Evolutionary conservation across 2,113 vertebrate genomes (phyloP), one percentile per base, ranked within the genome.

Genomic region (Piliocolobus tephrosceles): DNA sequence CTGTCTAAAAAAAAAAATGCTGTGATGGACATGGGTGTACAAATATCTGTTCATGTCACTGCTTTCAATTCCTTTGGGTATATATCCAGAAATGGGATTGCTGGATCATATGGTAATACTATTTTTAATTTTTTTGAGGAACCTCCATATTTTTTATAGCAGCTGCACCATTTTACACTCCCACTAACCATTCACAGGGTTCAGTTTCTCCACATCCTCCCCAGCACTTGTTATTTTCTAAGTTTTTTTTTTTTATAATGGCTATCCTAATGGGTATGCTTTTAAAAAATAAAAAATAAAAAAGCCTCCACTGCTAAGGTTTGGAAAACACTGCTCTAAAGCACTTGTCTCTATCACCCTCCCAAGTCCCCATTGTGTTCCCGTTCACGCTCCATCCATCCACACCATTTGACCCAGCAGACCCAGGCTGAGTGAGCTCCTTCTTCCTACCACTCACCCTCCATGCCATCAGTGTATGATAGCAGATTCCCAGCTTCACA

Each of bases 391-490:
- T 35, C 22, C 8, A 22, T 3, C 27, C 1, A 22, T 3, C 45
- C 13, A 55, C 11, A 58, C 38, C 52, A 22, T 86, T 32, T 30
- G 66, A n/a, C 5, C 32, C 57, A n/a, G 40, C 5, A 32, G 43
- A 57, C 11, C 61, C n/a, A 75, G n/a, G 58, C 12, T 75, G 25
- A 85, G 50, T 25, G 43, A 81, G 6, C 61, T n/a, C 17, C 50
- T 86, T 80, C 66, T 55, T 50, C 32, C 32, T 20, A 32, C 8
- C 4, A 22, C 6, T 45, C 12, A 68, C 16, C 35, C 23, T 86
- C 45, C 25, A 64, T 0, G 10, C n/a, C 8, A 18, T 18, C 10
- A 10, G 11, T 27, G 0, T 17, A 27, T 12, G 12, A 20, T 5
- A 10, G 14, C 35, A 61, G 70, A 22, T 32, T 27, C 68, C 30